Evolutionary conservation across 2,888 invertebrate genomes (phyloP), one percentile per base, ranked within the genome.

Genomic region (Idaea biselata): DNA sequence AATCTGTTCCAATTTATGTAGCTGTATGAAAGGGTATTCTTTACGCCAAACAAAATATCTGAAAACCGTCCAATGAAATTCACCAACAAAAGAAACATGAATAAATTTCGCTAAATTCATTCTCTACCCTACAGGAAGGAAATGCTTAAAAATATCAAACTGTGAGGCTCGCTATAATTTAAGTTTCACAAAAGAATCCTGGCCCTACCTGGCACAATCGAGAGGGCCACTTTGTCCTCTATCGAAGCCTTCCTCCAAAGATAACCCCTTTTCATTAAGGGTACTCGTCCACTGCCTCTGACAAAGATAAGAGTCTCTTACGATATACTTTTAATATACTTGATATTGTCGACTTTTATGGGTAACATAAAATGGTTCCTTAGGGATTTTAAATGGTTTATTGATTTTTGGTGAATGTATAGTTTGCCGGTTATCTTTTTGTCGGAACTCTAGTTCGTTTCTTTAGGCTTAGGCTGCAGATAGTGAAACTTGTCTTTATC

Each of bases 211-310:
- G 74, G 63, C 67, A 63, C 68, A 72, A 76, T 75, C 70, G 73
- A 75, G 72, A 69, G 71, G 58, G 67, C 67, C 68, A 61, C 73
- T 74, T 66, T 56, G 66, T 60, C 44, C 44, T 44, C 44, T 44
- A 44, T 44, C 44, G 44, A 44, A 11, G 44, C 14, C 44, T 44
- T 44, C 44, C 44, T 44, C 14, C 44, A 44, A 75, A 81, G 80
- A 81, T 81, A 83, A 81, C 82, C 82, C 80, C 77, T 82, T 78
- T 81, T 79, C 73, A 80, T 80, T 76, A 79, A 83, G 82, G 73
- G 74, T 72, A 68, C 82, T 78, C 64, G 66, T 56, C 18, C 18
- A 54, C 58, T 65, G 67, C 74, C 73, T 64, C 70, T 68, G 73
- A 64, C 69, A 67, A 64, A 65, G 56, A 16, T 56, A 56, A 76